Conservation (phyloP, 64 coral and sea anemone species). For the Pachyseris speciosa region DNA sequence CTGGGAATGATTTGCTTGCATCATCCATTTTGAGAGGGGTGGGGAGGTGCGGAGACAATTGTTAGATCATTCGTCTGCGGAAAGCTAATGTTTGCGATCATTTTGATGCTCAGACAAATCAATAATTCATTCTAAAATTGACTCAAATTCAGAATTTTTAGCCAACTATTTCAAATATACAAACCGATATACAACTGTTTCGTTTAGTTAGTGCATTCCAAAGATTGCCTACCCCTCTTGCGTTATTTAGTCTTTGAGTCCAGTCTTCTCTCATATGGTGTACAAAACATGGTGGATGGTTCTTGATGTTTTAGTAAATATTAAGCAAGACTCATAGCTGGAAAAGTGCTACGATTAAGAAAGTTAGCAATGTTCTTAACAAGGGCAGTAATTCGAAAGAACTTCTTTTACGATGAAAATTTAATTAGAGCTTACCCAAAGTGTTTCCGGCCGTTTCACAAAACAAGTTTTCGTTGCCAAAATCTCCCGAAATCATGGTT, state of each 20-base stretch:
- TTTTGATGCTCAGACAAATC: no score
- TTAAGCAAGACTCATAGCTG: neutral
- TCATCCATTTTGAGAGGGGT: neutral
- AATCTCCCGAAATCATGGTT: neutral
- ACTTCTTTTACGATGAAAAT: neutral
- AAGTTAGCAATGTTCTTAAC: neutral
- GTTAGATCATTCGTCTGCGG: neutral
- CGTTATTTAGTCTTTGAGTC: no score
- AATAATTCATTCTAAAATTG: no score
- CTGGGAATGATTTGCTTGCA: neutral
- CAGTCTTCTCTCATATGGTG: neutral
- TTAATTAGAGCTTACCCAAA: neutral
- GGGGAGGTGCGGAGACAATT: neutral
- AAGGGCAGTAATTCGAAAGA: neutral
- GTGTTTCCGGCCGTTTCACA: neutral
- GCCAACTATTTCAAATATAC: no score
- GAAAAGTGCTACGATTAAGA: neutral
- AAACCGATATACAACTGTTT: no score
- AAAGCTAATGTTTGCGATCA: no score
- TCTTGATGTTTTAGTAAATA: no score
- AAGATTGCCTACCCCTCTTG: no score
- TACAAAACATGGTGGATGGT: conserved; percentile 32
- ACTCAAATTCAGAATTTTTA: no score
- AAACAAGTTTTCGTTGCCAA: neutral
- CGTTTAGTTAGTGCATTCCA: no score